Percentiles rank a stretch among this genome's conserved stretches.
Conservation (phyloP, 2,797 vertebrate species). For the Myiotriccus ornatus region DNA sequence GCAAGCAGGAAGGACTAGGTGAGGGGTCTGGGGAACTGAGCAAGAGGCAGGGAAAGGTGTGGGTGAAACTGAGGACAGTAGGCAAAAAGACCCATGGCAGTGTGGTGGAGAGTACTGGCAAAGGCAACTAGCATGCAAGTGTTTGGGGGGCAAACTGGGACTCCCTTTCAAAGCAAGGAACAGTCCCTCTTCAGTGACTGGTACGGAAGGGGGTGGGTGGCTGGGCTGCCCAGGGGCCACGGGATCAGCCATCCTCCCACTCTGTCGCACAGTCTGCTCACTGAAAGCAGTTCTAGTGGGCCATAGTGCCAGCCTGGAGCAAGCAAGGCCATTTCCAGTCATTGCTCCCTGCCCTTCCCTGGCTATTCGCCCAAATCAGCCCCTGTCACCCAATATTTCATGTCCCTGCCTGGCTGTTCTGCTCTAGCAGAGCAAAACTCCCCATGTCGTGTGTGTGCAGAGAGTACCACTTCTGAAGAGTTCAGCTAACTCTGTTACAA, state of each 20-base stretch:
- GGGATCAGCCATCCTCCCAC: fast-evolving
- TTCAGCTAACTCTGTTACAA: conserved; percentile 13
- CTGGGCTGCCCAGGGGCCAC: not conserved
- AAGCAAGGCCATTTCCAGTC: not conserved
- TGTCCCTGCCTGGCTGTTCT: not conserved
- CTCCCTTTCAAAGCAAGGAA: not conserved
- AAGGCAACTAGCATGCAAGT: not conserved
- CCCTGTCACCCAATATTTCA: not conserved
- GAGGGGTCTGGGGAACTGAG: not conserved
- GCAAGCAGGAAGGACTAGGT: not conserved
- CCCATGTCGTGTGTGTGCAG: not conserved
- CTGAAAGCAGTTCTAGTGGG: fast-evolving
- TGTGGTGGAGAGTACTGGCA: not conserved
- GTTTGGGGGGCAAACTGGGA: not conserved
- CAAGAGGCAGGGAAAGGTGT: not conserved
- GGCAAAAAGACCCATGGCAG: not conserved
- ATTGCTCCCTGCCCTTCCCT: not conserved
- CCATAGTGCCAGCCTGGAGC: not conserved
- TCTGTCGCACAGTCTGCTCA: fast-evolving
- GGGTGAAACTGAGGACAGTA: not conserved
- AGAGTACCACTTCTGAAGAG: not conserved
- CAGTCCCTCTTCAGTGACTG: not conserved
- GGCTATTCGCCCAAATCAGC: not conserved
- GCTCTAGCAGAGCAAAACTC: not conserved
- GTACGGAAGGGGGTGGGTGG: not conserved